phyloP scores from a whole-genome alignment of 2,113 vertebrate genomes.

The Petaurus breviceps region DNA sequence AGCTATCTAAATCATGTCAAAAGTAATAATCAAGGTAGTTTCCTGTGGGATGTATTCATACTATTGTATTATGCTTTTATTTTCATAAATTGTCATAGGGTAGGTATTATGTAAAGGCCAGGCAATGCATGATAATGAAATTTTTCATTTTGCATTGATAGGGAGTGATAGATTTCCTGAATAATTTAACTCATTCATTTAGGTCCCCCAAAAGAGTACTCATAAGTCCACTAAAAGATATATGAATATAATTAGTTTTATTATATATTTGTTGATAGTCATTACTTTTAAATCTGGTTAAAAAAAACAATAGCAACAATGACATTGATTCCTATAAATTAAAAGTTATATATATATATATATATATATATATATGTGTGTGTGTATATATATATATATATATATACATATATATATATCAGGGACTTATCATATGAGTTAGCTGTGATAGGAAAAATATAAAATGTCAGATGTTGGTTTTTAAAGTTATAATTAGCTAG shows the following conservation, averaged over 20 bases:
- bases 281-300: background rate
- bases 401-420: background rate
- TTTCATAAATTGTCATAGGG: background rate
- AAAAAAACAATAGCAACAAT: background rate
- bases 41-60: background rate
- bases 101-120: background rate
- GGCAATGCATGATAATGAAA: background rate
- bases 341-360: background rate
- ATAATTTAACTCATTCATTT: background rate
- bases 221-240: background rate
- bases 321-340: background rate
- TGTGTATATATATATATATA: too few relatives aligned
- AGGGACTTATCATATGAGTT: background rate
- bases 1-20: background rate
- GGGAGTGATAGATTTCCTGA: background rate
- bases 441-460: background rate
- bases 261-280: background rate
- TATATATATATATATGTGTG: too few relatives aligned
- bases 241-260: background rate
- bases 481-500: background rate
- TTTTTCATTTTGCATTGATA: background rate
- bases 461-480: background rate
- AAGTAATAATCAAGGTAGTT: background rate
- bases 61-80: background rate
- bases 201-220: background rate